Base-by-base conservation (phyloP, 2,888 invertebrate species). In the Mantis religiosa region DNA sequence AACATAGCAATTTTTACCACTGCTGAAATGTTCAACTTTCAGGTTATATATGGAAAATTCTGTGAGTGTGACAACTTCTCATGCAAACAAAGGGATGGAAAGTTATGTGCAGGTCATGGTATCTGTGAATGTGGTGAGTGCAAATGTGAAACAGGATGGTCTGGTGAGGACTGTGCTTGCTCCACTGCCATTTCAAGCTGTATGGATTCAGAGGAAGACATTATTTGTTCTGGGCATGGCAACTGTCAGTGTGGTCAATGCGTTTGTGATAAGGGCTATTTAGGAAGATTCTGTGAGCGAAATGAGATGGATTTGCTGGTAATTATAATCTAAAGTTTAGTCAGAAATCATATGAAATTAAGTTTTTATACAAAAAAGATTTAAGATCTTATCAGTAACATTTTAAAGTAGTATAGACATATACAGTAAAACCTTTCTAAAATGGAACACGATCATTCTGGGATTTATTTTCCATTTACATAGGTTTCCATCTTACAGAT, bases 31-130 rank as follows among this genome's bases (percentile, higher is more conserved):
- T 83, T 28, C 12, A 30, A 15, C 15, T 87, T 87, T 30, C 47
- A 88, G 88, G 47, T 28, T 4, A 83, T 88, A 41, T 84, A n/a
- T 34, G 88, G 88, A 20, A 88, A 84, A 27, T 88, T 83, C 84
- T 88, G 88, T 71, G 84, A 88, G 28, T 88, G 88, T 88, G 88
- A 88, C 47, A 83, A 88, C 84, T 84, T 71, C 30, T 88, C 88
- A 28, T 88, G 88, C 28, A 25, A 9, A 12, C 27, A 20, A 27
- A 41, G 4, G 8, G 88, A 84, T 8, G n/a, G 30, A 4, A n/a
- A 88, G 28, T 47, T 88, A 27, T 88, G 88, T 54, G 47, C 27
- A 4, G 83, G 71, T 8, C 88, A 71, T 84, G 88, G 88, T 4
- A 20, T 28, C 12, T 88, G 88, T 71, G 83, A 88, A 12, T 88